Base-by-base conservation (phyloP, 1,140 invertebrate genomes). In the Drosophila busckii region DNA sequence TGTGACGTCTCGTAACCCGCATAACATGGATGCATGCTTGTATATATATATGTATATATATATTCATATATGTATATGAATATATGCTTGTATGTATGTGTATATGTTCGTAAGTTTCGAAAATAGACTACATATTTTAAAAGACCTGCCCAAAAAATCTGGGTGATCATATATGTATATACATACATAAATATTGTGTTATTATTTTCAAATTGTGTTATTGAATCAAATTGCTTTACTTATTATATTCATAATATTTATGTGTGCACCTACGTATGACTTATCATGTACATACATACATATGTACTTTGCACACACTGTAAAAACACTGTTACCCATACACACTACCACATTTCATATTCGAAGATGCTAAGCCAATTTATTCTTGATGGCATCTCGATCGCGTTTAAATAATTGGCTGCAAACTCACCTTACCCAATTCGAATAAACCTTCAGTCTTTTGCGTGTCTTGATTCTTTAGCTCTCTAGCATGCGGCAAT, bases 1-100 rank as follows among this genome's bases (percentile, higher is more conserved):
- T 80, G 73, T 78, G 73, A 82, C 73, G 73, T 69, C 75, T 80
- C 64, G 63, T 56, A 82, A 56, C 69, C 64, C 49, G 73, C 49
- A 73, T 52, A 49, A 71, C 55, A 34, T 22, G 38, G 23, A 53
- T 16, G n/a, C 13, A 53, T 53, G n/a, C n/a, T n/a, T n/a, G n/a
- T n/a, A 8, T 20, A 22, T 52, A 35, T 25, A 35, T 42, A 2
- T 22, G 10, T 16, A 35, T 46, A 35, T 45, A 12, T 19, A 23
- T 17, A 16, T 28, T 28, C 13, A 28, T 25, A 32, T 12, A 15
- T 29, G 34, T 17, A 38, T 17, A 19, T 13, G 25, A 19, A 4
- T 6, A 5, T 26, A 13, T 29, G 2, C 13, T 12, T 6, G 29
- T 17, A 20, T 23, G 6, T 12, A 40, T 22, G 8, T 37, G n/a